Evolutionary conservation across 2,797 vertebrate species (phyloP).

Genomic region (Sardinella longiceps): DNA sequence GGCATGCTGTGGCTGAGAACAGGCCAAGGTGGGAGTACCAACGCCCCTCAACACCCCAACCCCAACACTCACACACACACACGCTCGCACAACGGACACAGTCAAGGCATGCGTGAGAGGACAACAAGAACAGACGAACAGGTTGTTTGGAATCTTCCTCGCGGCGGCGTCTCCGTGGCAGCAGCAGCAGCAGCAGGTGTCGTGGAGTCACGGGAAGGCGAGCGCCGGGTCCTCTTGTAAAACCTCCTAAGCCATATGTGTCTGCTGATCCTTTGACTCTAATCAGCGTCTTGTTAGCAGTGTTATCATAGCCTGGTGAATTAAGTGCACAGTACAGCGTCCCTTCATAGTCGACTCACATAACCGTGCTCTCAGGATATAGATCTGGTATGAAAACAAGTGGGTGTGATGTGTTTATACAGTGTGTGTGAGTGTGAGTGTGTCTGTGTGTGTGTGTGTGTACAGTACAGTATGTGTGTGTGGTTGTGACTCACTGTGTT

Average conservation of each 20-base stretch:
- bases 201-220: not conserved
- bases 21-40: not conserved
- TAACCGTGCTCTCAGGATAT: not conserved
- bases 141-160: constrained; percentile 6
- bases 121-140: not conserved
- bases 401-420: not conserved
- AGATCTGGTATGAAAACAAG: not conserved
- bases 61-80: not conserved
- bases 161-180: not conserved
- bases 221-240: not conserved
- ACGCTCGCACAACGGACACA: not conserved
- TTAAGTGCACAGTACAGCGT: not conserved
- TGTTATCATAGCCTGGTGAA: not conserved
- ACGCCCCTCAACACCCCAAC: not conserved
- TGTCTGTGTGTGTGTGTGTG: constrained; percentile 10
- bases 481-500: not conserved
- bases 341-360: not conserved
- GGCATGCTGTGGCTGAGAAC: not conserved
- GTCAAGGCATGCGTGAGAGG: not conserved
- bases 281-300: not conserved
- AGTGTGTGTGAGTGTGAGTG: constrained; percentile 20
- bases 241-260: not conserved
- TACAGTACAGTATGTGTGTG: constrained; percentile 1
- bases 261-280: not conserved
- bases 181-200: not conserved